Evolutionary conservation across 1,140 invertebrate genomes (phyloP).

Genomic region (Lineus longissimus): DNA sequence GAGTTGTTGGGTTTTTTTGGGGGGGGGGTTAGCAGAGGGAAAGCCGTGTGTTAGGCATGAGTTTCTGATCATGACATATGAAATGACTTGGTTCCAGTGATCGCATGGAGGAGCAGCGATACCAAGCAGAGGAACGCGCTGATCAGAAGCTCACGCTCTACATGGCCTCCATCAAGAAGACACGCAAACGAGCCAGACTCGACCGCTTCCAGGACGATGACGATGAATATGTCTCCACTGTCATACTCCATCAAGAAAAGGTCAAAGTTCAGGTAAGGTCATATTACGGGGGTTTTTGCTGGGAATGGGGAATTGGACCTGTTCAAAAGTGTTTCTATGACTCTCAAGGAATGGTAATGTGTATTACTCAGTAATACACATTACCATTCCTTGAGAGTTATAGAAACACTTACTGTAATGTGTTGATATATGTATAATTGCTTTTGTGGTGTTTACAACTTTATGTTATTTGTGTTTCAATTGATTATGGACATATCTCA

Average conservation of each 20-base stretch:
- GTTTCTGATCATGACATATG: too few relatives aligned
- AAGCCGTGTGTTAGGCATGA: too few relatives aligned
- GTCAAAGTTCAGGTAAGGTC: constrained; percentile 36
- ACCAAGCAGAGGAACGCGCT: constrained; percentile 31
- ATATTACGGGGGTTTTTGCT: neutral
- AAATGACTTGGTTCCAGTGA: constrained; percentile 23
- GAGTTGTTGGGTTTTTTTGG: too few relatives aligned
- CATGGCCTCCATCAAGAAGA: constrained; percentile 21
- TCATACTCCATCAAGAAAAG: constrained; percentile 36
- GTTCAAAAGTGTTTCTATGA: too few relatives aligned
- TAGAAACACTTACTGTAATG: neutral
- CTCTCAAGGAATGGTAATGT: too few relatives aligned
- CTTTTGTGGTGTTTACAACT: too few relatives aligned
- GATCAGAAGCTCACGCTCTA: constrained; percentile 34
- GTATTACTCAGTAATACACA: too few relatives aligned
- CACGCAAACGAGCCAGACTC: constrained; percentile 16
- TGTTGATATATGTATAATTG: too few relatives aligned
- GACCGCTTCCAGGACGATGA: constrained; percentile 22
- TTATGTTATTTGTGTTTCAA: too few relatives aligned
- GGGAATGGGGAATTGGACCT: too few relatives aligned
- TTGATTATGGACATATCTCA: too few relatives aligned
- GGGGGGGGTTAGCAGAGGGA: too few relatives aligned
- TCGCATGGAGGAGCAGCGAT: constrained; percentile 25
- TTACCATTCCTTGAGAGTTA: neutral
- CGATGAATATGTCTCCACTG: constrained; percentile 42